phyloP scores from a whole-genome alignment of 2,888 invertebrate species.

The Phengaris arion region DNA sequence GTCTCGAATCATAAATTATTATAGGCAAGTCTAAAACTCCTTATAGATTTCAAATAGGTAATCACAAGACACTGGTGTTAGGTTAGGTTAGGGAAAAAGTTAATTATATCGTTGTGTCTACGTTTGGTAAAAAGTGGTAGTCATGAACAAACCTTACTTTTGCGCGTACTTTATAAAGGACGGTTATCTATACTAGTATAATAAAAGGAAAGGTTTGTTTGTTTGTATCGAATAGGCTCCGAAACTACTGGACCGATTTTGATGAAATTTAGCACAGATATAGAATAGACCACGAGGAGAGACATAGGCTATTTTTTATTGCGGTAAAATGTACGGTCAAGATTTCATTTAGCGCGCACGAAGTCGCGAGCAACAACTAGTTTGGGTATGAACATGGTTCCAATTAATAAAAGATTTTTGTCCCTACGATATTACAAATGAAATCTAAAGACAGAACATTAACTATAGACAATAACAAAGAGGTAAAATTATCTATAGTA shows the following conservation, averaged over 20 bases:
- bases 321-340: no score
- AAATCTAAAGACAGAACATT: background rate
- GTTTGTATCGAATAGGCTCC: no score
- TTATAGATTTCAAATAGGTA: background rate
- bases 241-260: no score
- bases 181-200: no score
- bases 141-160: background rate
- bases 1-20: background rate
- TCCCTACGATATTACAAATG: background rate
- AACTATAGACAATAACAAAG: background rate
- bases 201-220: no score
- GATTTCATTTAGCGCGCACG: no score
- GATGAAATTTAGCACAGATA: no score
- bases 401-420: background rate
- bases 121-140: background rate
- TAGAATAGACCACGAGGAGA: no score
- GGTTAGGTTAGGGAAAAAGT: background rate
- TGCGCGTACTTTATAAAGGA: background rate
- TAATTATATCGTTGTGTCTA: background rate
- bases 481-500: conserved; percentile 3
- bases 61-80: conserved; percentile 31
- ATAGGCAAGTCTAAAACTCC: background rate
- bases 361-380: no score
- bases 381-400: background rate
- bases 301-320: no score